Conservation (phyloP, 2,113 vertebrate species). For the Sylvilagus bachmani region DNA sequence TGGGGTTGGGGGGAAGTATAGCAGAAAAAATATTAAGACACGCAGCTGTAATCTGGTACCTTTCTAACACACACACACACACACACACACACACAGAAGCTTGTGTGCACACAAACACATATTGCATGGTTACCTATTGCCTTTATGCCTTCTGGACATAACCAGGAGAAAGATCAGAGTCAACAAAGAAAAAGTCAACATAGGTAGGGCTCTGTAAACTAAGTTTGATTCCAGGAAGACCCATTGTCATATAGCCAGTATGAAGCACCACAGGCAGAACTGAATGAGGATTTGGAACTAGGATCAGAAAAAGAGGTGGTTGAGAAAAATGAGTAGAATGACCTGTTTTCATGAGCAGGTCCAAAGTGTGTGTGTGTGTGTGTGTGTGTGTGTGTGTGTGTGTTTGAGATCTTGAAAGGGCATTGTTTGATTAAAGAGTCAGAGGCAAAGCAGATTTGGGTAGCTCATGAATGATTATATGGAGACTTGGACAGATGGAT, state of each 20-base stretch:
- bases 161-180: neutral
- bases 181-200: conserved; percentile 24
- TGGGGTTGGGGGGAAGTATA: no score
- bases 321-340: conserved; percentile 28
- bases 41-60: neutral
- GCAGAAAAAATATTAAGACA: neutral
- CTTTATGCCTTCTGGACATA: neutral
- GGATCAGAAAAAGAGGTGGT: conserved; percentile 6
- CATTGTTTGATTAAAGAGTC: neutral
- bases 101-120: neutral
- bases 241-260: neutral
- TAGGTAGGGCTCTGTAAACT: neutral
- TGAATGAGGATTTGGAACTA: conserved; percentile 34
- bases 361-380: neutral
- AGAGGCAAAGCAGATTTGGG: neutral
- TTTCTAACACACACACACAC: neutral
- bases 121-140: neutral
- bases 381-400: neutral
- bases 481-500: neutral
- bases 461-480: neutral
- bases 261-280: conserved; percentile 21
- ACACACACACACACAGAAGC: no score
- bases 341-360: conserved; percentile 32
- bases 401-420: neutral
- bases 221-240: neutral